These are phyloP conservation scores for Drosophila mercatorum DNA, from an alignment of 2,888 invertebrate genomes.

Conservation along the genomic window DNA sequence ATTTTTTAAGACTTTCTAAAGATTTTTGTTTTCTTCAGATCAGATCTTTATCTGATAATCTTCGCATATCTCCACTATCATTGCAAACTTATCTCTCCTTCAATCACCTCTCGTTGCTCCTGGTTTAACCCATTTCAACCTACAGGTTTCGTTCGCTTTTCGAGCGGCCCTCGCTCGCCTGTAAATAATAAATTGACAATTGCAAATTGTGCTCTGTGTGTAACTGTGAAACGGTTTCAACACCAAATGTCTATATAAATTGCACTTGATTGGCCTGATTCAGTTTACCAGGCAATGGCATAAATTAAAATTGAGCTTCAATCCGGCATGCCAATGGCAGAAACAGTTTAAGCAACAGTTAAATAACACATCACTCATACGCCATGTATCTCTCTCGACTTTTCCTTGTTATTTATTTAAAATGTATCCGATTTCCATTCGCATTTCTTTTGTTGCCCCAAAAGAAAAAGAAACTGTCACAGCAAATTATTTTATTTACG, in stretches of 20 bases:
- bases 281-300: conserved; percentile 71
- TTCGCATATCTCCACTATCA: no score
- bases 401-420: conserved; percentile 71
- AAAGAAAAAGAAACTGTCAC: conserved; percentile 25
- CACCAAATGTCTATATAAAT: conserved; percentile 77
- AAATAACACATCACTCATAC: conserved; percentile 61
- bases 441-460: background rate
- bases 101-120: no score
- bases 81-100: no score
- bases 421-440: conserved; percentile 26
- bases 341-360: conserved; percentile 23
- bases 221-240: conserved; percentile 67
- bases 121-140: background rate
- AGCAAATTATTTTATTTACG: conserved; percentile 62
- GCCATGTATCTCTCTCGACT: conserved; percentile 42
- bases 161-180: conserved; percentile 44
- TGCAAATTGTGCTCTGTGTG: conserved; percentile 54
- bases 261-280: conserved; percentile 78
- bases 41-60: no score
- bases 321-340: conserved; percentile 16
- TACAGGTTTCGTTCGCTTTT: background rate
- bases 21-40: no score
- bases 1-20: no score
- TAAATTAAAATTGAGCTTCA: conserved; percentile 68
- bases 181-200: conserved; percentile 73